Conservation (phyloP, 2,888 invertebrate genomes). For the Chromoteleia sp. region DNA sequence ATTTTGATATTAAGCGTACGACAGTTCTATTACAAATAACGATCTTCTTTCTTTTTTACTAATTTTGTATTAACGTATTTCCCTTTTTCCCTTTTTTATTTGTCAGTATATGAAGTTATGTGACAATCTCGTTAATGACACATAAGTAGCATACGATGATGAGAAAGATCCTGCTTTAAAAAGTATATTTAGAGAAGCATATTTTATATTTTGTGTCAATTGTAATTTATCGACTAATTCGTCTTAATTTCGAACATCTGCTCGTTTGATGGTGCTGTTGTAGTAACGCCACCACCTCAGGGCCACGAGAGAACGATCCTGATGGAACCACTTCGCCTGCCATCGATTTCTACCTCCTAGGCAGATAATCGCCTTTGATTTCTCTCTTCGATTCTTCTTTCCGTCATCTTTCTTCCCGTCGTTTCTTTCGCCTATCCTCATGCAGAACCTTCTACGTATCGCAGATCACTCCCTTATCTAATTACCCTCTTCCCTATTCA, state of each 20-base stretch:
- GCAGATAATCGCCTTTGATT: constrained; percentile 84
- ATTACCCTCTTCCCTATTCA: constrained; percentile 85
- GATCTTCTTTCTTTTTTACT: no score
- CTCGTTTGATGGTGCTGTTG: constrained; percentile 71
- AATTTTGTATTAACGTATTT: no score
- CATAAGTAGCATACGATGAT: constrained; percentile 27
- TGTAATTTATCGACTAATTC: constrained; percentile 82
- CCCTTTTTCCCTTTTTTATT: no score
- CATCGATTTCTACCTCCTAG: constrained; percentile 83
- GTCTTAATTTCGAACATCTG: constrained; percentile 81
- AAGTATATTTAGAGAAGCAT: constrained; percentile 53
- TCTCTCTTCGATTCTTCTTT: constrained; percentile 83
- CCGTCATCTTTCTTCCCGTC: constrained; percentile 71
- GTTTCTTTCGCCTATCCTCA: constrained; percentile 72
- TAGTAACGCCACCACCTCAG: constrained; percentile 74
- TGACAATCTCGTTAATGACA: constrained; percentile 50
- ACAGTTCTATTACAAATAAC: no score
- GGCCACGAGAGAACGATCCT: constrained; percentile 77
- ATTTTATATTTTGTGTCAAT: constrained; percentile 72
- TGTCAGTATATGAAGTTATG: constrained; percentile 12
- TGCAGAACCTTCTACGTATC: constrained; percentile 78
- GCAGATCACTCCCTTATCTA: constrained; percentile 84
- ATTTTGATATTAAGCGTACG: no score
- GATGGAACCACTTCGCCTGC: constrained; percentile 74
- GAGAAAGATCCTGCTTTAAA: constrained; percentile 35